Percentiles rank a stretch among this genome's conserved stretches.
These are phyloP conservation scores for Carassius gibelio DNA, from an alignment of 2,113 vertebrate genomes.

Conservation along the genomic window DNA sequence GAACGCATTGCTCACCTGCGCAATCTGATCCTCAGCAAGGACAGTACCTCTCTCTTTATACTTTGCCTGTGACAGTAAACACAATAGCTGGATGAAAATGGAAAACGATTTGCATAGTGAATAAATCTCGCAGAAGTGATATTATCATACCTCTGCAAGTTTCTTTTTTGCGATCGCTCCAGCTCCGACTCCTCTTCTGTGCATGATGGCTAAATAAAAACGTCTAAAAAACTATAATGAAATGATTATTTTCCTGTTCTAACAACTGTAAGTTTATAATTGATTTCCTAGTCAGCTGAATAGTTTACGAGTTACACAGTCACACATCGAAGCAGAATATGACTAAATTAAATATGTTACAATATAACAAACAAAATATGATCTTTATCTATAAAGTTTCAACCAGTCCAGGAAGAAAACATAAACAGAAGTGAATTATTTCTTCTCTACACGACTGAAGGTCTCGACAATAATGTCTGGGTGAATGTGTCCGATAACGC, in stretches of 20 bases:
- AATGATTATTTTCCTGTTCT: not conserved
- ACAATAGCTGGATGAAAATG: not conserved
- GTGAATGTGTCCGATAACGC: not conserved
- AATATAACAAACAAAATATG: not conserved
- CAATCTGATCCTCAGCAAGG: slow-evolving; percentile 91
- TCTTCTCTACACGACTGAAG: not conserved
- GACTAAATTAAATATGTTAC: not conserved
- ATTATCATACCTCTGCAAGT: slow-evolving; percentile 83
- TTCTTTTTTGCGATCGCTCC: slow-evolving; percentile 94
- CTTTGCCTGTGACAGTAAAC: slow-evolving; percentile 79
- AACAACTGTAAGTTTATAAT: not conserved
- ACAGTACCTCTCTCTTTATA: slow-evolving; percentile 96
- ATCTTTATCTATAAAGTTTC: not conserved
- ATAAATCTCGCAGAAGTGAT: not conserved
- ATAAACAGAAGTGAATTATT: not conserved
- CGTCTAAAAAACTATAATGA: not conserved
- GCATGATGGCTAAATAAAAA: slow-evolving; percentile 72
- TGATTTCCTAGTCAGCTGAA: slow-evolving; percentile 16
- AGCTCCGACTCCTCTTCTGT: slow-evolving; percentile 89
- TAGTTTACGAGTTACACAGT: not conserved
- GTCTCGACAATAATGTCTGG: not conserved
- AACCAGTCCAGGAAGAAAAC: not conserved
- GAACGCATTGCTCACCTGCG: slow-evolving; percentile 78
- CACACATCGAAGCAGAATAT: not conserved
- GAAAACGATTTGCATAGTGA: not conserved